Conservation (phyloP, 2,888 invertebrate genomes). For the Maniola hyperantus region DNA sequence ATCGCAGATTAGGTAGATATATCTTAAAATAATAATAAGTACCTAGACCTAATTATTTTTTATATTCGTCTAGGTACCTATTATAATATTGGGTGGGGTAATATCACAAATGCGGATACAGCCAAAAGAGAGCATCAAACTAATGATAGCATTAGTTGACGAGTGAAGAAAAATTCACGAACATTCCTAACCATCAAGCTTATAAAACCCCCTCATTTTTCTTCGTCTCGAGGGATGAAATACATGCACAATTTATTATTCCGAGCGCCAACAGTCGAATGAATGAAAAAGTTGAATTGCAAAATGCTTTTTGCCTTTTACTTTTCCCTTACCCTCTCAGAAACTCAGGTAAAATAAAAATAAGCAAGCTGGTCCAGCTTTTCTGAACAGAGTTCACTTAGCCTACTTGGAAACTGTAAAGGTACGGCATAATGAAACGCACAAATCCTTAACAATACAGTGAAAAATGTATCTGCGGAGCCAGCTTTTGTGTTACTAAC, state of each 20-base stretch:
- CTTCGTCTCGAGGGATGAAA: constrained; percentile 19
- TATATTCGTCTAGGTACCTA: too few relatives aligned
- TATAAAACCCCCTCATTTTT: constrained; percentile 15
- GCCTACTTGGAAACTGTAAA: constrained; percentile 34
- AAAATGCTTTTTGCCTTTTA: constrained; percentile 33
- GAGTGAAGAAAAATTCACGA: constrained; percentile 14
- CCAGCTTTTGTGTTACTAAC: constrained; percentile 25
- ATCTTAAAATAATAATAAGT: too few relatives aligned
- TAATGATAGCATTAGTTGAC: not conserved
- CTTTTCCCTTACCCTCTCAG: constrained; percentile 29
- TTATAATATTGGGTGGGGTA: not conserved
- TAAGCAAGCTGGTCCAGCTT: constrained; percentile 32
- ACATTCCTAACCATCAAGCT: constrained; percentile 15
- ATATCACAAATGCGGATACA: not conserved
- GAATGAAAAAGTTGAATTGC: constrained; percentile 36
- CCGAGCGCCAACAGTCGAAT: constrained; percentile 25
- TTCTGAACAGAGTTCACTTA: constrained; percentile 33
- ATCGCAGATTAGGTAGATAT: too few relatives aligned
- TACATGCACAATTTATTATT: constrained; percentile 28
- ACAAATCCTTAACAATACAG: constrained; percentile 29
- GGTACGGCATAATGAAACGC: constrained; percentile 33
- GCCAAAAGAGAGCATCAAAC: not conserved
- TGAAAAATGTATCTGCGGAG: constrained; percentile 30
- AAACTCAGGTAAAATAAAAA: constrained; percentile 35
- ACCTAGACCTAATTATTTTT: too few relatives aligned